These are phyloP conservation scores for Dromococcyx pavoninus DNA, from an alignment of 2,797 vertebrate species.

Conservation along the genomic window DNA sequence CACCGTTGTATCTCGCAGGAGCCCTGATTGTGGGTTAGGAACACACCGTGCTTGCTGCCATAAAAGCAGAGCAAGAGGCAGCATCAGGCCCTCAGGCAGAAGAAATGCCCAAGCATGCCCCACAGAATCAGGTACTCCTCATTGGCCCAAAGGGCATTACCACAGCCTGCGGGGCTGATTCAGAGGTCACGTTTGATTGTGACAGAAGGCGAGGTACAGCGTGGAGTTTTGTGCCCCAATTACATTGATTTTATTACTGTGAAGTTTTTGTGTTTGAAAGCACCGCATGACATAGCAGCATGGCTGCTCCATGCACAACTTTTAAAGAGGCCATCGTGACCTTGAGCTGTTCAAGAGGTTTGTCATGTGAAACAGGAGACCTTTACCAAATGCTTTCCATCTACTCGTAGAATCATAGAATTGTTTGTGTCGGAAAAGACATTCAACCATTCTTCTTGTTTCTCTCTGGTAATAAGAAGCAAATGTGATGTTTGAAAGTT, in stretches of 20 bases:
- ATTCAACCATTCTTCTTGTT: not conserved
- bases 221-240: not conserved
- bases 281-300: not conserved
- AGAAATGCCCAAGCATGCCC: not conserved
- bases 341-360: not conserved
- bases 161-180: not conserved
- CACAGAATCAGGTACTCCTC: not conserved
- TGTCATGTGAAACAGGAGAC: not conserved
- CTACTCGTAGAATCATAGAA: not conserved
- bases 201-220: not conserved
- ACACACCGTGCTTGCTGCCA: not conserved
- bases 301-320: not conserved
- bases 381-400: not conserved
- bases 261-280: not conserved
- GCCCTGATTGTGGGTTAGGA: not conserved
- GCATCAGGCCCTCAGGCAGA: not conserved
- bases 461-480: not conserved
- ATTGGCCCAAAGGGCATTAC: not conserved
- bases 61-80: not conserved
- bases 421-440: no score
- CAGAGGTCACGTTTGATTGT: not conserved
- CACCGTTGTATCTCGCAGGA: rapidly evolving
- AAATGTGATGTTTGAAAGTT: not conserved
- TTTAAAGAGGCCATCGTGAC: not conserved
- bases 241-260: not conserved